Base-by-base conservation (phyloP, 2,888 invertebrate species). In the Leptarthrus brevirostris region DNA sequence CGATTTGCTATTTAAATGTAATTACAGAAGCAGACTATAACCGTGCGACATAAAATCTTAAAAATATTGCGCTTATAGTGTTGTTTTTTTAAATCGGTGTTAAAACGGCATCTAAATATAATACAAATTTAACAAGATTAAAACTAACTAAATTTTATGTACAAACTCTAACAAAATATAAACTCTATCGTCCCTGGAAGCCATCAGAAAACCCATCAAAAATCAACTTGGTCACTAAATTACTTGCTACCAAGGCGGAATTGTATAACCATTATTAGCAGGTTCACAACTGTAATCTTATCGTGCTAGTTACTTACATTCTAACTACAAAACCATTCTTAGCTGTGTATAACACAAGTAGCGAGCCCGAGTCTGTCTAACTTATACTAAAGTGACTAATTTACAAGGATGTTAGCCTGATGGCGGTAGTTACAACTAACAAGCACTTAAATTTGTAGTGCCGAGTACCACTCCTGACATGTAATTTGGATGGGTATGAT, bases 391-490 rank as follows among this genome's bases (percentile, higher is more conserved):
- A 6, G 3, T 34, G 12, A n/a, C 47, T 66, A 66, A 66, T 66
- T 44, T 66, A 66, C 64, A 66, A 66, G 26, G 64, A 66, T 22
- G 24, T 22, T 52, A n/a, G 36, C 52, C 69, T 14, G 3, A 18
- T 10, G 26, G 34, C 34, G 34, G 52, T 20, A 52, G 49, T 52
- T 69, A 69, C 52, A 24, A 52, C 47, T 72, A 84, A 83, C 84
- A 84, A 78, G 84, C 82, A 77, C 80, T 84, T 78, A 84, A 80
- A 79, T 83, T 85, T 74, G 82, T 84, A 71, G 84, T 81, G 76
- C 83, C 84, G 70, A 84, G 80, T 24, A 84, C 84, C 70, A 84
- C 83, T 2, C 84, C 85, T n/a, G 83, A 81, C 81, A 83, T 82
- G 54, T 84, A 84, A 34, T 81, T 83, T 49, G 80, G 78, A 74